phyloP scores from a whole-genome alignment of 1,140 invertebrate species.

The Sarcophaga peregrina region DNA sequence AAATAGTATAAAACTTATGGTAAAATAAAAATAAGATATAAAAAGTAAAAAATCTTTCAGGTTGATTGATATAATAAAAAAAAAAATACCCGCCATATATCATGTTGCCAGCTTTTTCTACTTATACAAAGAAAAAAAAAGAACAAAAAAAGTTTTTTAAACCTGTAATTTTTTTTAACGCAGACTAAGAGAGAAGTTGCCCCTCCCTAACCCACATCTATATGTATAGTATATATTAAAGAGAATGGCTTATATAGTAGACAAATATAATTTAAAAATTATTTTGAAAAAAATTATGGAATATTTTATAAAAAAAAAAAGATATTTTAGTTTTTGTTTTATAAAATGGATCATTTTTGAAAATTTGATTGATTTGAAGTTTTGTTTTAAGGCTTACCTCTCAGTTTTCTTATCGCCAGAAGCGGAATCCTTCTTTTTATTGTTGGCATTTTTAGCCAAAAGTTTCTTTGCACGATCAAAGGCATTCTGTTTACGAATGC shows the following conservation, averaged over 20 bases:
- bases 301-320: conserved; percentile 39
- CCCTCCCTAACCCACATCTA: not conserved
- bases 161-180: not conserved
- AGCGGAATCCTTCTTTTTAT: conserved; percentile 64
- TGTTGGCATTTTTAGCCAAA: conserved; percentile 67
- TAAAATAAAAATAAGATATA: not conserved
- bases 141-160: not conserved
- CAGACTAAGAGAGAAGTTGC: not conserved
- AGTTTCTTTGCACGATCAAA: conserved; percentile 68
- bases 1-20: not conserved
- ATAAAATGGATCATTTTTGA: conserved; percentile 35
- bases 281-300: conserved; percentile 47
- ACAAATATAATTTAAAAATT: conserved; percentile 48
- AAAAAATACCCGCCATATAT: too few relatives aligned
- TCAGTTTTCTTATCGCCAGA: conserved; percentile 66
- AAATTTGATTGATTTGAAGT: conserved; percentile 48
- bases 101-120: too few relatives aligned
- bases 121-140: not conserved
- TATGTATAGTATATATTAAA: not conserved
- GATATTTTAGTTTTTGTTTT: conserved; percentile 39
- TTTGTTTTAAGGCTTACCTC: conserved; percentile 60
- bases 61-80: too few relatives aligned
- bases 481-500: conserved; percentile 67
- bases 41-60: not conserved
- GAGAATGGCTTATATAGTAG: not conserved